Evolutionary conservation across 2,113 vertebrate species (phyloP).

Genomic region (Acinonyx jubatus): DNA sequence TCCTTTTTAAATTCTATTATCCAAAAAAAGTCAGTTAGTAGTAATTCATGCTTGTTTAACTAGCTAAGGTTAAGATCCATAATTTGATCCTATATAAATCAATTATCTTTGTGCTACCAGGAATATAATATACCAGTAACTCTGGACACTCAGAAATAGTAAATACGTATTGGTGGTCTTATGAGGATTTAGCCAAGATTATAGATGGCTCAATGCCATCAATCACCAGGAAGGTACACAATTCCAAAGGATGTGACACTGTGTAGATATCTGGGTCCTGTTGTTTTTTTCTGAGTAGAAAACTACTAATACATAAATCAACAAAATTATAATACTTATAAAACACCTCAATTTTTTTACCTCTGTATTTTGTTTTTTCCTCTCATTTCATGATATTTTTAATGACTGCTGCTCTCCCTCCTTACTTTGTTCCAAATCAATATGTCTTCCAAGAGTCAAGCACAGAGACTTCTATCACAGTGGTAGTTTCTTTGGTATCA

Average conservation of each 20-base stretch:
- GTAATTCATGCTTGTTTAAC: not conserved
- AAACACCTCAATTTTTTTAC: not conserved
- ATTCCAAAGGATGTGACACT: not conserved
- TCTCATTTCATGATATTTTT: not conserved
- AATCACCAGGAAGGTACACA: not conserved
- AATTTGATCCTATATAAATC: not conserved
- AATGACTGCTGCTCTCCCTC: not conserved
- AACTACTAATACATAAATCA: not conserved
- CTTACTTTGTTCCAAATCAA: not conserved
- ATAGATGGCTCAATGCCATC: not conserved
- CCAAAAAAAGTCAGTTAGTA: not conserved
- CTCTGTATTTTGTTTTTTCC: not conserved
- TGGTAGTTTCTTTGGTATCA: not conserved
- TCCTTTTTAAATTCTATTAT: not conserved
- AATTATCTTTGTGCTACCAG: not conserved
- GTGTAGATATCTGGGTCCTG: not conserved
- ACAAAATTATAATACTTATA: conserved; percentile 23
- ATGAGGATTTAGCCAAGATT: not conserved
- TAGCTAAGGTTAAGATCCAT: not conserved
- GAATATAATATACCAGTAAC: not conserved
- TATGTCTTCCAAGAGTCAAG: not conserved
- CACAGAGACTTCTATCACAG: not conserved
- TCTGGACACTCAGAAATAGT: not conserved
- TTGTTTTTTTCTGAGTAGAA: conserved; percentile 11
- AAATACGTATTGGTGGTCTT: not conserved